Evolutionary conservation across 2,797 vertebrate genomes (phyloP), one percentile per base, ranked within the genome.

Genomic region (Anas bernieri): DNA sequence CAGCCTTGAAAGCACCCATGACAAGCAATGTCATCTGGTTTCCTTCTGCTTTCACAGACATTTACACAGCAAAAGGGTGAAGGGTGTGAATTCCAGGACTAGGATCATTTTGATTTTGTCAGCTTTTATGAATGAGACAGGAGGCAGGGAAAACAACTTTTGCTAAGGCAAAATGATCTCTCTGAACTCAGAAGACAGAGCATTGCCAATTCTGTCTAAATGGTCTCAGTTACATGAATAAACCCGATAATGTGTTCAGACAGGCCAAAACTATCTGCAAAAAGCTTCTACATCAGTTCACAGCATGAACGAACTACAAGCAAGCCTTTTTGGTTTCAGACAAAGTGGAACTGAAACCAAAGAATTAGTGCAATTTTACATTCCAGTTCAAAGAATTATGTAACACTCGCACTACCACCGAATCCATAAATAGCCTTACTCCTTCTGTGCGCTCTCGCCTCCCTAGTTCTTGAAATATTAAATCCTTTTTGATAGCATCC

Each of bases 401-500:
- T 56, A 87, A 77, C 1, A 3, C 14, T 86, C n/a, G 62, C 0
- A 0, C 28, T 74, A 78, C 67, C 12, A 25, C 26, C 31, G 37
- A 73, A 86, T 83, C 74, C 70, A 83, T 68, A 86, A 90, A 90
- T 43, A 91, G 17, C 41, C 17, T 78, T 48, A 64, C 18, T 87
- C 56, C 25, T 90, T 21, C 66, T 66, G 25, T 7, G 3, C 8
- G 22, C 39, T 74, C 35, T 66, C 1, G 0, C 17, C 81, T 81
- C 50, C 43, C 43, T 61, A 17, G 37, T 67, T 76, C 67, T 76
- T 91, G 74, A 90, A 96, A 80, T 84, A 92, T 86, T 86, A 70
- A 91, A 87, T 28, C n/a, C 43, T 75, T 78, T 68, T 69, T 77
- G 35, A 62, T 8, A 79, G 7, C 52, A 35, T 67, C 18, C 33